Conservation (phyloP, 2,797 vertebrate species). For the Ctenopoma kingsleyae region DNA sequence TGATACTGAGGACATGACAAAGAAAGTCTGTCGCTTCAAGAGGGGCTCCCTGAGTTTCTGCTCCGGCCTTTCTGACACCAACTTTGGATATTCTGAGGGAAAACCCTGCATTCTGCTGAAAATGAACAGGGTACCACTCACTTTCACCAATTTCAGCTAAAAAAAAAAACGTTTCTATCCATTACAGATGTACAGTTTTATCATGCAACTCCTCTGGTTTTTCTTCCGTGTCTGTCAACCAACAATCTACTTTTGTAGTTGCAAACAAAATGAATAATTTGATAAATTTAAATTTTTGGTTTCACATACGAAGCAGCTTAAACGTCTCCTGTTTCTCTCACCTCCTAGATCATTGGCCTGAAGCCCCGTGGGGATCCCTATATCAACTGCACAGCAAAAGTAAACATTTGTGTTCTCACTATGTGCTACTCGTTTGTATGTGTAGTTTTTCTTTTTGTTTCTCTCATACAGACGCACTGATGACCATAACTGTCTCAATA, state of each 20-base stretch:
- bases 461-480: slow-evolving; percentile 39
- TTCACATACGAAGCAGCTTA: slow-evolving; percentile 13
- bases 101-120: slow-evolving; percentile 93
- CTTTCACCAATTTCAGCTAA: neutral
- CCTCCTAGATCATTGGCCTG: slow-evolving; percentile 92
- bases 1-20: slow-evolving; percentile 41
- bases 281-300: slow-evolving; percentile 10
- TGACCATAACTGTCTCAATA: slow-evolving; percentile 54
- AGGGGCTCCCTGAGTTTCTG: slow-evolving; percentile 85
- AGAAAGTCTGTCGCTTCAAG: slow-evolving; percentile 90
- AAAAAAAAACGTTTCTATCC: slow-evolving; percentile 5
- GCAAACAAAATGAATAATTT: slow-evolving; percentile 24
- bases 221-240: neutral
- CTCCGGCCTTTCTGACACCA: slow-evolving; percentile 88
- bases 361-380: slow-evolving; percentile 88
- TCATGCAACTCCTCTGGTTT: neutral
- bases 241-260: neutral
- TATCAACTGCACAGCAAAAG: slow-evolving; percentile 91
- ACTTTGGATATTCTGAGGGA: slow-evolving; percentile 90
- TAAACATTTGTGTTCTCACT: slow-evolving; percentile 73
- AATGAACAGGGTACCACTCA: slow-evolving; percentile 91
- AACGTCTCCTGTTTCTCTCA: slow-evolving; percentile 32
- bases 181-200: neutral
- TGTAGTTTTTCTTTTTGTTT: slow-evolving; percentile 54
- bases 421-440: slow-evolving; percentile 36